phyloP scores from a whole-genome alignment of 1,140 invertebrate species.

The Galendromus occidentalis region DNA sequence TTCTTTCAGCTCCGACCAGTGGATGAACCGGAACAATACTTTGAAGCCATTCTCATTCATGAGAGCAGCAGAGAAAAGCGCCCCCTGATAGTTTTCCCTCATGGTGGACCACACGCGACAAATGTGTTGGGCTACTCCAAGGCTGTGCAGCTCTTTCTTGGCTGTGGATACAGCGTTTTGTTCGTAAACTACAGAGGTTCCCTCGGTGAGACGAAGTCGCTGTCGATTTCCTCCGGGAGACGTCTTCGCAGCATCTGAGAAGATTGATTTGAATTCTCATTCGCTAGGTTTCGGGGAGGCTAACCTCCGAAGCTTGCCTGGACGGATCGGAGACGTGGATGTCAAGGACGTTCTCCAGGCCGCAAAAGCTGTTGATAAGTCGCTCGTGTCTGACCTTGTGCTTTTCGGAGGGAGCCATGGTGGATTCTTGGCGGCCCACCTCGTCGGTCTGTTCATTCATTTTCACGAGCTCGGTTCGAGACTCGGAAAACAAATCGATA shows the following conservation, averaged over 20 bases:
- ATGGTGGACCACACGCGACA: conserved; percentile 56
- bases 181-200: conserved; percentile 74
- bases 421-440: conserved; percentile 63
- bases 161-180: conserved; percentile 36
- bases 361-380: conserved; percentile 35
- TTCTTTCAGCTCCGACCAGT: background rate
- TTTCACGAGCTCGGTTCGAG: too few relatives aligned
- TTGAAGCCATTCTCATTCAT: background rate
- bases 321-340: conserved; percentile 52
- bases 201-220: conserved; percentile 33
- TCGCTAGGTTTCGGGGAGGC: conserved; percentile 45
- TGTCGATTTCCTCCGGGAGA: too few relatives aligned
- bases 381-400: conserved; percentile 26
- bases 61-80: too few relatives aligned
- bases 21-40: background rate
- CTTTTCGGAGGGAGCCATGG: conserved; percentile 69
- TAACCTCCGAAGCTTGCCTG: conserved; percentile 46
- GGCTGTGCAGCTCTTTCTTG: conserved; percentile 36
- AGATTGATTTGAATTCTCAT: background rate
- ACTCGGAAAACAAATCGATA: too few relatives aligned
- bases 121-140: conserved; percentile 39
- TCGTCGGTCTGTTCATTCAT: too few relatives aligned
- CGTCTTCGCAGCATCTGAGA: too few relatives aligned
- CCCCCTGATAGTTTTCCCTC: conserved; percentile 35
- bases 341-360: conserved; percentile 55